These are phyloP conservation scores for Poeciliopsis paucimaculata DNA, from an alignment of 2,797 vertebrate species.

Conservation along the genomic window DNA sequence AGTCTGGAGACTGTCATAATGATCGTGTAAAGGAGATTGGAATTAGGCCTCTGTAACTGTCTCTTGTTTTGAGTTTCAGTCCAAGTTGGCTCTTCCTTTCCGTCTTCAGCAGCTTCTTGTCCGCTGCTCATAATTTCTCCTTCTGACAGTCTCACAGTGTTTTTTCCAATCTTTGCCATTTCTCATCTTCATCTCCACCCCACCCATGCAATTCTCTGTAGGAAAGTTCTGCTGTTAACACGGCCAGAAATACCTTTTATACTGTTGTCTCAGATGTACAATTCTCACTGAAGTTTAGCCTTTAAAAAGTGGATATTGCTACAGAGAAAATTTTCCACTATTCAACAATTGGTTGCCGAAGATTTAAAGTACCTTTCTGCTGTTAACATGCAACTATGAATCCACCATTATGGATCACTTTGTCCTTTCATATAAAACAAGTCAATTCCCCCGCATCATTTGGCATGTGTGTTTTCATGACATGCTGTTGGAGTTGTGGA, in stretches of 20 bases:
- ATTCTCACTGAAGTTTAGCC: not conserved
- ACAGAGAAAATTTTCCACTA: not conserved
- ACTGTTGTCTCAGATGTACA: not conserved
- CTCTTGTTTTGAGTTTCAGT: conserved; percentile 27
- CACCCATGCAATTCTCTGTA: not conserved
- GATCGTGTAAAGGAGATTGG: conserved; percentile 58
- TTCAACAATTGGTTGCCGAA: not conserved
- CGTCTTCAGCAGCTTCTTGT: conserved; percentile 20
- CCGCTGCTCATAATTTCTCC: not conserved
- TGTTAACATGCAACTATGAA: not conserved
- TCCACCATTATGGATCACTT: not conserved
- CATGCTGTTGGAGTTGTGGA: not conserved
- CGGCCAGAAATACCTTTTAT: not conserved
- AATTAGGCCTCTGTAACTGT: conserved; percentile 39
- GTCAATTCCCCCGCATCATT: not conserved
- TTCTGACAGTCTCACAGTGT: not conserved
- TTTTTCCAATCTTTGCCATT: conserved; percentile 3
- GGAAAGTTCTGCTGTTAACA: not conserved
- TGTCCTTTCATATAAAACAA: not conserved
- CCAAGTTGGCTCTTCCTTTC: conserved; percentile 25
- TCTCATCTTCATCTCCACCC: not conserved
- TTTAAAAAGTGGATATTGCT: not conserved
- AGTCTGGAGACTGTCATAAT: conserved; percentile 67
- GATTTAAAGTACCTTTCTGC: not conserved
- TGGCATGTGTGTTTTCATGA: not conserved